Base-by-base conservation (phyloP, 1,140 invertebrate genomes). In the Araneus ventricosus region DNA sequence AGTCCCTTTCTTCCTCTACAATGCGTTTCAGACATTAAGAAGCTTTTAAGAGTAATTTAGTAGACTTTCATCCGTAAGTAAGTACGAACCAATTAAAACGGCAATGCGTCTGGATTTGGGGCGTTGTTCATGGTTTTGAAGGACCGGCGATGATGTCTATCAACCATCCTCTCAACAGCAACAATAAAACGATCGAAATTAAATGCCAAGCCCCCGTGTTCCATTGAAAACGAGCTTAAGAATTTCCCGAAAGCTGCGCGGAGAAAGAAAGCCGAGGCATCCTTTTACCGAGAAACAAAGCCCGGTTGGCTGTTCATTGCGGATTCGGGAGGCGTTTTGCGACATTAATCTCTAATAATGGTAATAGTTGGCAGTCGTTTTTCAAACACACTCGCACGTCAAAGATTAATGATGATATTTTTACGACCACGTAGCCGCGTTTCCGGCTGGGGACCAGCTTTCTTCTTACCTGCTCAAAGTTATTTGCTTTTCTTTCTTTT, bases 311-410 rank as follows among this genome's bases (percentile, higher is more conserved):
- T 57, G 70, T 87, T 87, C 85, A 87, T 87, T 87, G 85, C 24
- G 52, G 57, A 87, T 87, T 87, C 85, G 57, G 27, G 52, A 61
- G 57, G 79, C 89, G 79, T 91, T 59, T 30, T 59, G 14, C 6
- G 79, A 61, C 89, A 91, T 91, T 90, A 90, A 91, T 91, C 89
- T 91, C 89, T 84, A 91, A 91, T 84, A 84, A 91, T 91, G 80
- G 57, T 91, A 91, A 91, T 91, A 89, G 88, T 89, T 79, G 88
- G 88, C 63, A 59, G 89, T 34, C 89, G 89, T 90, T 84, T 91
- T 45, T 91, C 89, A 91, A 90, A 91, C 37, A 91, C 79, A 90
- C 89, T 91, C 89, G 89, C 89, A 91, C 89, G 89, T 91, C 59
- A 17, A 84, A 84, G 88, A 89, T 63, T 90, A 90, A 84, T 82